Evolutionary conservation across 2,888 invertebrate genomes (phyloP).

Genomic region (Drosophila meridiana): DNA sequence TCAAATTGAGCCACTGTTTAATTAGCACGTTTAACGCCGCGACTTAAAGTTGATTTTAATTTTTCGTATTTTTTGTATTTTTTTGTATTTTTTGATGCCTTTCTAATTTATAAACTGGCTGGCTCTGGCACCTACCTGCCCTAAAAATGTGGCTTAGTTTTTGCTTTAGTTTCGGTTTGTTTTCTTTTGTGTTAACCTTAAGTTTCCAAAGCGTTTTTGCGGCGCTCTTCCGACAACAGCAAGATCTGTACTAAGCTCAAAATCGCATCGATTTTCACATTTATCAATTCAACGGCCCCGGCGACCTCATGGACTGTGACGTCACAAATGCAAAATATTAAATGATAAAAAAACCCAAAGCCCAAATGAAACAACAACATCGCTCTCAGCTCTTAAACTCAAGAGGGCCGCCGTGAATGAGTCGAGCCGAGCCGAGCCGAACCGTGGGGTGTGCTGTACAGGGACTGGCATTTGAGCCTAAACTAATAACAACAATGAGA

Average conservation of each 20-base stretch:
- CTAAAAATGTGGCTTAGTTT: conserved; percentile 42
- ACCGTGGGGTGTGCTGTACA: neutral
- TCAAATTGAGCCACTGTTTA: conserved; percentile 39
- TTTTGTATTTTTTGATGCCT: conserved; percentile 43
- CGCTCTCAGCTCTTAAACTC: conserved; percentile 12
- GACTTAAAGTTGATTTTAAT: conserved; percentile 8
- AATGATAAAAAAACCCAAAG: conserved; percentile 59
- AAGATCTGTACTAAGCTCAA: conserved; percentile 69
- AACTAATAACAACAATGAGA: conserved; percentile 43
- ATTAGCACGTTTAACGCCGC: conserved; percentile 42
- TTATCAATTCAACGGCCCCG: conserved; percentile 60
- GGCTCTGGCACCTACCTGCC: conserved; percentile 67
- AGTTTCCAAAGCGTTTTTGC: conserved; percentile 41
- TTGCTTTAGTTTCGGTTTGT: conserved; percentile 14
- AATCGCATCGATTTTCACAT: conserved; percentile 71
- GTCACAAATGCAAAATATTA: conserved; percentile 53
- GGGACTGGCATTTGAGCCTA: conserved; percentile 12
- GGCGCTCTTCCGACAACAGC: conserved; percentile 61
- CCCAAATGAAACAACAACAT: conserved; percentile 39
- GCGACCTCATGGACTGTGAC: conserved; percentile 51
- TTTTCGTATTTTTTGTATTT: conserved; percentile 5
- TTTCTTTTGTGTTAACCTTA: conserved; percentile 60
- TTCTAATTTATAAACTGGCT: conserved; percentile 62
- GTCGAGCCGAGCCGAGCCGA: neutral
- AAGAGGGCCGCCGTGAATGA: conserved; percentile 7